Conservation (phyloP, 2,113 vertebrate genomes). For the Oxygymnocypris stewartii region DNA sequence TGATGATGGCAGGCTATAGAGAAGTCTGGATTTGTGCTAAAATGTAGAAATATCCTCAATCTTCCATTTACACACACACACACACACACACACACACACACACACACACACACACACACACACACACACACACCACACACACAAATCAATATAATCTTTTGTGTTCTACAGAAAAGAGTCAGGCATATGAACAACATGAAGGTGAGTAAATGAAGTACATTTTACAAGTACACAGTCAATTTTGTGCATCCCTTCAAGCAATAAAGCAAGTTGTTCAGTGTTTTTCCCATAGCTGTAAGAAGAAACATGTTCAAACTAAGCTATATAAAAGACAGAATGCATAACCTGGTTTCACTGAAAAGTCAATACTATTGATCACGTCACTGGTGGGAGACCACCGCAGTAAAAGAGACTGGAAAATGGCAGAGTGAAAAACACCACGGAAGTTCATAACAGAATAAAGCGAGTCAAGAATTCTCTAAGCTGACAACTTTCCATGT, state of each 20-base stretch:
- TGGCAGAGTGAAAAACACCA: conserved; percentile 40
- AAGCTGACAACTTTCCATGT: background rate
- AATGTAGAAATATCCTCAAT: background rate
- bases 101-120: too few species aligned
- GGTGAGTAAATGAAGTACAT: background rate
- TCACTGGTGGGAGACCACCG: conserved; percentile 17
- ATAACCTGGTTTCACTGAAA: background rate
- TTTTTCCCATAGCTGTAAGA: background rate
- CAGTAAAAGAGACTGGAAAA: background rate
- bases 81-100: too few species aligned
- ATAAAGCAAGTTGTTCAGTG: background rate
- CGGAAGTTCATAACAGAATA: background rate
- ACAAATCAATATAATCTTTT: background rate
- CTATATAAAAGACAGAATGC: background rate
- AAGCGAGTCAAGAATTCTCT: background rate
- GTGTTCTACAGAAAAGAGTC: background rate
- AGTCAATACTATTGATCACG: conserved; percentile 25
- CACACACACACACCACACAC: too few species aligned
- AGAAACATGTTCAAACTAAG: background rate
- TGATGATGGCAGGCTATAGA: background rate
- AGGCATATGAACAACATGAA: background rate
- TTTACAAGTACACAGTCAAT: too few species aligned
- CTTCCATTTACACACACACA: background rate
- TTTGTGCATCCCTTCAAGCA: background rate
- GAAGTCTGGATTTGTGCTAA: background rate